Base-by-base conservation (phyloP, 2,888 invertebrate genomes). In the Belgica antarctica region DNA sequence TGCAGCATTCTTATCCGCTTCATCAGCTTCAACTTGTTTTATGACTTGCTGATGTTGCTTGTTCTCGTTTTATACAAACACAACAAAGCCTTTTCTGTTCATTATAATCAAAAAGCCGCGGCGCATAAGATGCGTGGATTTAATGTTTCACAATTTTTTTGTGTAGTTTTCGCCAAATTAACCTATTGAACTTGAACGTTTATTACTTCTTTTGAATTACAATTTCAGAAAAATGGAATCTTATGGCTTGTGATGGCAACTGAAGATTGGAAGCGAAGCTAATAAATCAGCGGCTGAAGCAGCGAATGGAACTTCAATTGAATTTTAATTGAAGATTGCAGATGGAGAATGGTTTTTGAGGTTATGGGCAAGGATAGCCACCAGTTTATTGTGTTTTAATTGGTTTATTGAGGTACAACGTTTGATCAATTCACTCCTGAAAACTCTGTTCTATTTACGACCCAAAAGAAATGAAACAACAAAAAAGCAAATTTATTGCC, bases 141-240 rank as follows among this genome's bases (percentile, higher is more conserved):
- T n/a, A 46, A 46, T n/a, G 15, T 46, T 52, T 52, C 22, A 31
- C 22, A 41, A n/a, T 41, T 41, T 41, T 12, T 41, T n/a, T 41
- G 10, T 31, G 10, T 41, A 41, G 19, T 52, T 52, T 52, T 52
- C 52, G 22, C 52, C 8, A 52, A 17, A 52, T 59, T 59, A 59
- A 59, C 59, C 59, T 59, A 59, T 59, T 59, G 59, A 59, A 22
- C 59, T 25, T 19, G 19, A 27, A n/a, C 27, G 59, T 27, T 59
- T 59, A 59, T 59, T 59, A 59, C 27, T 59, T 59, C 27, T 17
- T 2, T 52, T 52, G 52, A 52, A 52, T 52, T 52, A 22, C 22
- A 52, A 52, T 52, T 22, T 5, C 52, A 41, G 5, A 22, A 8
- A 52, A 52, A 52, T 52, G n/a, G n/a, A n/a, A n/a, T n/a, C n/a